phyloP scores from a whole-genome alignment of 2,113 vertebrate species.

The Addax nasomaculatus region DNA sequence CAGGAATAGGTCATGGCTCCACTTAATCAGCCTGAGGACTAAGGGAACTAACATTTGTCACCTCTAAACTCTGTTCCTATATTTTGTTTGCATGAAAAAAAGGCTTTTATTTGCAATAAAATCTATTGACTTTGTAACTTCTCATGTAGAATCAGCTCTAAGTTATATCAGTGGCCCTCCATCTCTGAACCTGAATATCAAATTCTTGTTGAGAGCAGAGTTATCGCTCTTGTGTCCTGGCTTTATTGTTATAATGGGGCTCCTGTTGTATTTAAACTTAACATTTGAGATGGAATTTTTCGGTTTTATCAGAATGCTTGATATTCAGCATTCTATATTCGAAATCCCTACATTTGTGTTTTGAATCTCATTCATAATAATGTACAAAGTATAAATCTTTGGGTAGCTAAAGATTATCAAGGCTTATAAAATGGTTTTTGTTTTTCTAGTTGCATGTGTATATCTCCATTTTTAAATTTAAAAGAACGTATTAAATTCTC shows the following conservation, averaged over 20 bases:
- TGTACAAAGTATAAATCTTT: neutral
- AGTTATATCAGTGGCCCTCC: neutral
- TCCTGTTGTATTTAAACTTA: neutral
- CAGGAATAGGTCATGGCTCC: neutral
- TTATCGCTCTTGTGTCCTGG: neutral
- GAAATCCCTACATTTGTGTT: neutral
- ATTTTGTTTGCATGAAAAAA: neutral
- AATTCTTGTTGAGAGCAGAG: neutral
- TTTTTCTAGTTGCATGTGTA: neutral
- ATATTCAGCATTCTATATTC: neutral
- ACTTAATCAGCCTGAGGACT: neutral
- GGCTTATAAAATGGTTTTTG: neutral
- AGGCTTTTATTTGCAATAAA: neutral
- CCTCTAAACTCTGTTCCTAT: neutral
- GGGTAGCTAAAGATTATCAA: conserved; percentile 1
- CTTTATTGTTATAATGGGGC: neutral
- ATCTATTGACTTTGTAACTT: neutral
- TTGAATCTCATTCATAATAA: neutral
- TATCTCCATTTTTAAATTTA: neutral
- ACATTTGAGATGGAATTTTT: neutral
- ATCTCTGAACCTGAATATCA: neutral
- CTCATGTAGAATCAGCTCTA: neutral
- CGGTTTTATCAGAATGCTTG: neutral
- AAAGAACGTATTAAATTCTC: neutral
- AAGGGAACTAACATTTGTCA: neutral